Evolutionary conservation across 2,888 invertebrate genomes (phyloP), one percentile per base, ranked within the genome.

Genomic region (Hydrotaea diabolus): DNA sequence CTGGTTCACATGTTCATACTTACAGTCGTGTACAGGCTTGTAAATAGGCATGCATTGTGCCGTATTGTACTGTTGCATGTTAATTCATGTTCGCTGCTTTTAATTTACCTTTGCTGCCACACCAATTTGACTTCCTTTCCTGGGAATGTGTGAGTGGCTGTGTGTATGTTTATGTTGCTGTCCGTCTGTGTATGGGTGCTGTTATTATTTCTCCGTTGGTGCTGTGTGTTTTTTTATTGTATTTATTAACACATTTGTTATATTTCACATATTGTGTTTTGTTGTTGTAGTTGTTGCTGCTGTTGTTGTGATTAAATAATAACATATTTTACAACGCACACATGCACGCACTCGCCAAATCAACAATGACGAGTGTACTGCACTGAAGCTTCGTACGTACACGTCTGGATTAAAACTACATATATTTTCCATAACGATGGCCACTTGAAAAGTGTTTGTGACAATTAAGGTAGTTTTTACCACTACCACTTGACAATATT

Each of bases 181-280:
- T 39, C 62, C n/a, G n/a, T 13, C 62, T 31, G 62, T 31, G 31
- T 62, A 3, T 15, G 43, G 9, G 43, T 59, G 13, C 19, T 66
- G 7, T 43, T 23, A 21, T 66, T 66, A 46, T 69, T 69, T 43
- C 21, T 46, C 23, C 43, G 2, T n/a, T 46, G 69, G 7, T 31
- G 31, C 31, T 31, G 2, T n/a, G n/a, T n/a, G 23, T 69, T 43
- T 69, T 66, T 31, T 69, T 15, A 21, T 46, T 69, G 46, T 46
- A 69, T 69, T 69, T 39, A 69, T 69, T 69, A 69, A 69, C 43
- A 69, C 69, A 69, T 69, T 69, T 69, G 69, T 69, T 69, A 69
- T 69, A 43, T 69, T 69, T 69, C 43, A 46, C 69, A 69, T 23
- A 46, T 49, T 49, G 13, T 59, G 11, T 23, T 59, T n/a, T n/a